Evolutionary conservation across 2,888 invertebrate genomes (phyloP).

Genomic region (Bellardia pandia): DNA sequence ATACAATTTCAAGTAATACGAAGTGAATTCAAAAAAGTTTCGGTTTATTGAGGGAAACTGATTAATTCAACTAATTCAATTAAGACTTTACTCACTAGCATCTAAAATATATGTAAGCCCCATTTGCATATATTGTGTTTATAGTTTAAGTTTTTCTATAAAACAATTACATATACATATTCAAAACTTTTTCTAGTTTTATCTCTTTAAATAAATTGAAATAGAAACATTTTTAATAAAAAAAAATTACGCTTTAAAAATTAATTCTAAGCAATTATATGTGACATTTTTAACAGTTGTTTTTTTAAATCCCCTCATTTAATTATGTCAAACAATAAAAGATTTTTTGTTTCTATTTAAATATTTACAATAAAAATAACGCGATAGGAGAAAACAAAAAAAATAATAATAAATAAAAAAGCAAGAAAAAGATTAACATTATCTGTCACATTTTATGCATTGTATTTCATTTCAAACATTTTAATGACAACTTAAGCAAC

Average conservation of each 20-base stretch:
- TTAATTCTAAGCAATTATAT: not conserved
- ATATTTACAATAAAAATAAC: not conserved
- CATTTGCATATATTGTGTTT: not conserved
- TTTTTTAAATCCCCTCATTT: not conserved
- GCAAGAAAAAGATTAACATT: constrained; percentile 32
- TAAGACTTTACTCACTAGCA: no score
- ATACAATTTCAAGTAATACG: no score
- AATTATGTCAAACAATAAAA: not conserved
- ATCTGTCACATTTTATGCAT: constrained; percentile 32
- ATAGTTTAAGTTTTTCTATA: not conserved
- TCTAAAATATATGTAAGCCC: no score
- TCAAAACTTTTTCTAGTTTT: not conserved
- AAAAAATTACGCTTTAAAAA: not conserved
- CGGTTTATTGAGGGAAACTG: no score
- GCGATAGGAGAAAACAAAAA: not conserved
- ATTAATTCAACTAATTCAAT: no score
- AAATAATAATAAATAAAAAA: not conserved
- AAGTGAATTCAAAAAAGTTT: no score
- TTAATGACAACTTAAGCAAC: constrained; percentile 25
- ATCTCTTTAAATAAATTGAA: not conserved
- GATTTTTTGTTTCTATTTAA: not conserved
- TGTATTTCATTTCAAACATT: constrained; percentile 44
- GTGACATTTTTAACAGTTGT: not conserved
- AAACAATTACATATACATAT: not conserved
- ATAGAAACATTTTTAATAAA: not conserved